Conservation (phyloP, 1,140 invertebrate genomes). For the Lepidurus packardi region DNA sequence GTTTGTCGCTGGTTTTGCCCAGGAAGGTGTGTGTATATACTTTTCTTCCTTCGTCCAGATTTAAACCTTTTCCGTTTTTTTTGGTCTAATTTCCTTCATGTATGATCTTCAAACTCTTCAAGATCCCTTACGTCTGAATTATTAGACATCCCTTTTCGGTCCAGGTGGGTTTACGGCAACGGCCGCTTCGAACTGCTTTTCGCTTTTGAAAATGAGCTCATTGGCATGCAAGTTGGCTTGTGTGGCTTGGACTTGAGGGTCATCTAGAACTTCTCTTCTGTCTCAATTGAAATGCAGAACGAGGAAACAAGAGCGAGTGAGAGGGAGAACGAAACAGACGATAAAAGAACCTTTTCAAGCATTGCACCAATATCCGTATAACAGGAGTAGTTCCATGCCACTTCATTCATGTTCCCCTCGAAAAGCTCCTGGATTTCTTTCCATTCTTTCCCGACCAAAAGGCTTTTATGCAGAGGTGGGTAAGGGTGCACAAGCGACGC, state of each 20-base stretch:
- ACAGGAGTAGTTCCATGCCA: too few relatives aligned
- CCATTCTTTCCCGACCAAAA: background rate
- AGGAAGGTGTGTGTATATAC: background rate
- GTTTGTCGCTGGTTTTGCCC: background rate
- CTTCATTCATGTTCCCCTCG: too few relatives aligned
- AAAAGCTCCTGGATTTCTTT: too few relatives aligned
- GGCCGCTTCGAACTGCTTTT: background rate
- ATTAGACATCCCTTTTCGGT: background rate
- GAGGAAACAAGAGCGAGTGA: background rate
- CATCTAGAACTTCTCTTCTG: background rate
- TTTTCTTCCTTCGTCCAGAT: background rate
- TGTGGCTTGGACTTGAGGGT: background rate
- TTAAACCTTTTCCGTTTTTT: too few relatives aligned
- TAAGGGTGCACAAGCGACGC: background rate
- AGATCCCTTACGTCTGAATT: too few relatives aligned
- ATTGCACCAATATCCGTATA: too few relatives aligned
- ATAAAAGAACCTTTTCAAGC: too few relatives aligned
- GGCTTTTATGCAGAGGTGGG: background rate
- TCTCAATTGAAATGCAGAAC: background rate
- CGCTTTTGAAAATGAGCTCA: slow-evolving; percentile 3
- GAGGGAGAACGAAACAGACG: too few relatives aligned
- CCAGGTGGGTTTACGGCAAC: background rate
- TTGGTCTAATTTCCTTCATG: too few relatives aligned
- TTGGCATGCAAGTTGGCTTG: background rate
- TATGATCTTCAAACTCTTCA: too few relatives aligned